Conservation (phyloP, 2,888 invertebrate genomes). For the Nomada fabriciana region DNA sequence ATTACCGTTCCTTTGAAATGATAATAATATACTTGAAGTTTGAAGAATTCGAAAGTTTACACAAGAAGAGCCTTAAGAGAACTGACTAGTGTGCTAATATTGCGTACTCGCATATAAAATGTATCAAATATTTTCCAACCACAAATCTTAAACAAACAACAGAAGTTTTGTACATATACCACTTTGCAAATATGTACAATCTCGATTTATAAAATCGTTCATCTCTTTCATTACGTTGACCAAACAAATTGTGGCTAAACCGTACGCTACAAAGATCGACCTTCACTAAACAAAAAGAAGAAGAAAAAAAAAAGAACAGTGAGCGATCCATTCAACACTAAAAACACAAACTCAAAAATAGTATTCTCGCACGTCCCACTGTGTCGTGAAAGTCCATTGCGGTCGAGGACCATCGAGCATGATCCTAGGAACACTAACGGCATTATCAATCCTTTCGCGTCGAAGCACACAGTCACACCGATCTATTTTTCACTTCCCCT, state of each 20-base stretch:
- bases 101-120: constrained; percentile 56
- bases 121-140: constrained; percentile 52
- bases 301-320: not conserved
- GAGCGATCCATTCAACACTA: constrained; percentile 9
- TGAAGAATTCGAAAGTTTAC: constrained; percentile 42
- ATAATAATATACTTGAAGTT: constrained; percentile 12
- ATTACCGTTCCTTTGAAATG: not conserved
- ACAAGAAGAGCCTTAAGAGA: constrained; percentile 55
- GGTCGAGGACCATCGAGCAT: constrained; percentile 27
- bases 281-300: not conserved
- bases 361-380: constrained; percentile 3
- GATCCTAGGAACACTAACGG: constrained; percentile 62
- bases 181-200: constrained; percentile 64
- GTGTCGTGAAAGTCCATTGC: constrained; percentile 43
- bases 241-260: constrained; percentile 23
- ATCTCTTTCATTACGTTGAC: constrained; percentile 1
- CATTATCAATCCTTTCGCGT: constrained; percentile 30
- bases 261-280: constrained; percentile 7
- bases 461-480: constrained; percentile 6
- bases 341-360: constrained; percentile 10
- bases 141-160: constrained; percentile 47
- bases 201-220: constrained; percentile 38
- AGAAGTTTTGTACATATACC: constrained; percentile 7
- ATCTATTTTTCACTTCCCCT: not conserved
- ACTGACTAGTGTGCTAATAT: constrained; percentile 71